Evolutionary conservation across 2,888 invertebrate species (phyloP).

Genomic region (Allygus modestus): DNA sequence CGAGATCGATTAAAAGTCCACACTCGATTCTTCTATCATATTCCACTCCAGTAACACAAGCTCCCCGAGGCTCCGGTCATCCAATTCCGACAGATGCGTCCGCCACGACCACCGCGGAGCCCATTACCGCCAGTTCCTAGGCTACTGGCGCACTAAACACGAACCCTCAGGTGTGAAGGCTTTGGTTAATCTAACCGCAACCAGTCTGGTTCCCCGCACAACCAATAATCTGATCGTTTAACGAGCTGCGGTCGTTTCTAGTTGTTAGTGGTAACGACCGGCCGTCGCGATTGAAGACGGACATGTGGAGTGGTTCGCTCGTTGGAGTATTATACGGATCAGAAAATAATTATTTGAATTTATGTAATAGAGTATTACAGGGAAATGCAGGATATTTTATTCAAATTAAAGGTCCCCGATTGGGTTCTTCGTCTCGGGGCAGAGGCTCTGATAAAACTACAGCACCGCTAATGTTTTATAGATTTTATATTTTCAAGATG

Average conservation of each 20-base stretch:
- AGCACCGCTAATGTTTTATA: too few relatives aligned
- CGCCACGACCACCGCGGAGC: background rate
- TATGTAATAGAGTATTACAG: too few relatives aligned
- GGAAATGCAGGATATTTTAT: too few relatives aligned
- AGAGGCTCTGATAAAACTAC: too few relatives aligned
- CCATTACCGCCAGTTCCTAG: background rate
- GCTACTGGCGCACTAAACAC: background rate
- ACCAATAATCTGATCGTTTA: conserved; percentile 5
- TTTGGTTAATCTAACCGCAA: background rate
- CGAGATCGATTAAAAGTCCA: too few relatives aligned
- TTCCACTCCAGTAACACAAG: background rate
- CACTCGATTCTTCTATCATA: background rate
- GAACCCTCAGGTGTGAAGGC: background rate
- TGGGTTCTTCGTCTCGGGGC: too few relatives aligned
- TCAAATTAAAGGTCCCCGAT: too few relatives aligned
- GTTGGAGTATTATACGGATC: too few relatives aligned
- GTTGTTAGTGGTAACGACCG: background rate
- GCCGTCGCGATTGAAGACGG: too few relatives aligned
- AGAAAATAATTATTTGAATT: too few relatives aligned
- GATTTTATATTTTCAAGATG: too few relatives aligned
- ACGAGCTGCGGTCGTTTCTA: background rate
- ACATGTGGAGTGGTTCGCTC: too few relatives aligned
- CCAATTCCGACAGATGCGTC: background rate
- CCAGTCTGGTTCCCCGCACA: background rate
- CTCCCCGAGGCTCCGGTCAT: background rate